These are phyloP conservation scores for Acipenser transmontanus DNA, from an alignment of 2,797 vertebrate species.

Conservation along the genomic window DNA sequence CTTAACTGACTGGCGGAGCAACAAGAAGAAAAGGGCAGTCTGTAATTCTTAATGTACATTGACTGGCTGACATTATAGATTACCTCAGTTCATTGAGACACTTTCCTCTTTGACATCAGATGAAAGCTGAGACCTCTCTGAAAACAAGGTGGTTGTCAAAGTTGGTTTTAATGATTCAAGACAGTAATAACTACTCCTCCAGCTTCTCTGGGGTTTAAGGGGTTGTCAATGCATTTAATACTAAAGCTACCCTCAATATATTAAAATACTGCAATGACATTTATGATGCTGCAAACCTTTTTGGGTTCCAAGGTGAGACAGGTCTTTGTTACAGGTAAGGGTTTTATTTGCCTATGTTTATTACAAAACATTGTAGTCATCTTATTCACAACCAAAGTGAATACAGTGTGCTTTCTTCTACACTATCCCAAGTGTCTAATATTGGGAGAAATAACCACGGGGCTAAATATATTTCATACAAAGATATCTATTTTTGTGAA, in stretches of 20 bases:
- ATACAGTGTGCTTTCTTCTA: no score
- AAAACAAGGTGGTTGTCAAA: conserved; percentile 12
- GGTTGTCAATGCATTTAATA: background rate
- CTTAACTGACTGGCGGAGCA: conserved; percentile 1
- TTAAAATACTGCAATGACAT: background rate
- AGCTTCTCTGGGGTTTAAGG: background rate
- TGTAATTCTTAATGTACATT: background rate
- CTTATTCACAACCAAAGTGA: no score
- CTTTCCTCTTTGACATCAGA: conserved; percentile 3
- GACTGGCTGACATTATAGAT: conserved; percentile 10
- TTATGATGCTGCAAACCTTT: no score
- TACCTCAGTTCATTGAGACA: conserved; percentile 1
- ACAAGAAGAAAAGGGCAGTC: conserved; percentile 2
- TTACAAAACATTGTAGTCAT: no score
- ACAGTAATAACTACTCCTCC: background rate
- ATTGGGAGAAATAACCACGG: no score
- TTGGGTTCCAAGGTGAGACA: no score
- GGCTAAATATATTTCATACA: no score
- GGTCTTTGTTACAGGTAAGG: no score
- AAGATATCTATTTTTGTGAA: no score
- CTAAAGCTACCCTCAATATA: conserved; percentile 5
- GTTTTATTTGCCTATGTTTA: no score
- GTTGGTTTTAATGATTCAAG: conserved; percentile 6
- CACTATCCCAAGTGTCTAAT: no score
- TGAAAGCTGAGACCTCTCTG: conserved; percentile 8